Conservation (phyloP, 2,797 vertebrate species). For the Artibeus lituratus region DNA sequence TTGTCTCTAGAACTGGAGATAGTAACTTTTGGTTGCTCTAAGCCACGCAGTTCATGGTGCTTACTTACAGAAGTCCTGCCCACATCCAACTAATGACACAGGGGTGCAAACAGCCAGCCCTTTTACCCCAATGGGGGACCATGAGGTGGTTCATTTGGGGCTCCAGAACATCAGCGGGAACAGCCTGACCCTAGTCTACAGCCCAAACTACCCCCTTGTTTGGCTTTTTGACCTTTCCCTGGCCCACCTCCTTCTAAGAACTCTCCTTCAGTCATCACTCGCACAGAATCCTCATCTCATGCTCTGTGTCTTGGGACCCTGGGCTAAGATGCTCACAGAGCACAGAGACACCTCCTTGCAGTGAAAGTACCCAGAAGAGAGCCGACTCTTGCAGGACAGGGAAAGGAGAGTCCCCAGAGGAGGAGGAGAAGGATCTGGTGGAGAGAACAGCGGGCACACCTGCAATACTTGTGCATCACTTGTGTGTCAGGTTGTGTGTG, state of each 20-base stretch:
- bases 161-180: background rate
- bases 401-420: background rate
- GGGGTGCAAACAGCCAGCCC: too few relatives aligned
- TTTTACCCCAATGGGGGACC: background rate
- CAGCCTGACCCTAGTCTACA: background rate
- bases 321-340: background rate
- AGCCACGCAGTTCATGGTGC: too few relatives aligned
- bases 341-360: background rate
- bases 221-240: background rate
- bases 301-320: background rate
- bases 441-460: background rate
- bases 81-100: background rate
- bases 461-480: background rate
- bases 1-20: too few relatives aligned
- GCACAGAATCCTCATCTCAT: background rate
- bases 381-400: background rate
- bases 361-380: background rate
- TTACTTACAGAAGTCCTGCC: too few relatives aligned
- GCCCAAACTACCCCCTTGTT: background rate
- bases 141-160: background rate
- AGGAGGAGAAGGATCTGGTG: too few relatives aligned
- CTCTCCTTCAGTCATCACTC: background rate
- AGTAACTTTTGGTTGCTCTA: too few relatives aligned
- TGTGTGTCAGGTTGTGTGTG: background rate
- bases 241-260: background rate